These are phyloP conservation scores for Lagopus muta DNA, from an alignment of 2,113 vertebrate species.

Conservation along the genomic window DNA sequence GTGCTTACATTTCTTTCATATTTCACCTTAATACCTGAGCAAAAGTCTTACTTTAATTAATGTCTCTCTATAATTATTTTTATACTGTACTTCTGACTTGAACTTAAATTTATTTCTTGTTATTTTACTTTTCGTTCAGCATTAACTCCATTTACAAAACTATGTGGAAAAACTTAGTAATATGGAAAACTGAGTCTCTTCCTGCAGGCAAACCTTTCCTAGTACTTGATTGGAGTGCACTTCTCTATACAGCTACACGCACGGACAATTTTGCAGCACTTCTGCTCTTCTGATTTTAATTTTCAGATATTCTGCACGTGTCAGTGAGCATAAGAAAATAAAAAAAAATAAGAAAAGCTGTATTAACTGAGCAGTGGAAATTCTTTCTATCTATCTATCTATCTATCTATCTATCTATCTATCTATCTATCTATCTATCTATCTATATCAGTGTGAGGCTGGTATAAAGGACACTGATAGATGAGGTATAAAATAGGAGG, in stretches of 20 bases:
- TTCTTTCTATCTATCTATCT: background rate
- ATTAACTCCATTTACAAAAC: background rate
- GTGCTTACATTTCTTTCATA: background rate
- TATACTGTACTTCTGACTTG: background rate
- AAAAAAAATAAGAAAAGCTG: background rate
- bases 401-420: no score
- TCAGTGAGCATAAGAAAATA: background rate
- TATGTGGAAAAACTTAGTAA: background rate
- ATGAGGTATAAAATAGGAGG: background rate
- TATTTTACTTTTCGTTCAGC: background rate
- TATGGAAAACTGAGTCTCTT: background rate
- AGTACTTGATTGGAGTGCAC: background rate
- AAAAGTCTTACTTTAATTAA: background rate
- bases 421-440: no score
- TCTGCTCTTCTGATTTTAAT: slow-evolving; percentile 30
- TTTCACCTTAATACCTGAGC: background rate
- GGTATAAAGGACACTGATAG: background rate
- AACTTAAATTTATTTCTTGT: background rate
- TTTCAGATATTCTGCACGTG: background rate
- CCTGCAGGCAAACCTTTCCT: background rate
- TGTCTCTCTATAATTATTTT: background rate
- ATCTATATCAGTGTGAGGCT: background rate
- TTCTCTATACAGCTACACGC: background rate
- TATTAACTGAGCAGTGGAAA: background rate
- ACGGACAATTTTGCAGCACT: background rate